phyloP scores from a whole-genome alignment of 2,888 invertebrate genomes.

The Myopa testacea region DNA sequence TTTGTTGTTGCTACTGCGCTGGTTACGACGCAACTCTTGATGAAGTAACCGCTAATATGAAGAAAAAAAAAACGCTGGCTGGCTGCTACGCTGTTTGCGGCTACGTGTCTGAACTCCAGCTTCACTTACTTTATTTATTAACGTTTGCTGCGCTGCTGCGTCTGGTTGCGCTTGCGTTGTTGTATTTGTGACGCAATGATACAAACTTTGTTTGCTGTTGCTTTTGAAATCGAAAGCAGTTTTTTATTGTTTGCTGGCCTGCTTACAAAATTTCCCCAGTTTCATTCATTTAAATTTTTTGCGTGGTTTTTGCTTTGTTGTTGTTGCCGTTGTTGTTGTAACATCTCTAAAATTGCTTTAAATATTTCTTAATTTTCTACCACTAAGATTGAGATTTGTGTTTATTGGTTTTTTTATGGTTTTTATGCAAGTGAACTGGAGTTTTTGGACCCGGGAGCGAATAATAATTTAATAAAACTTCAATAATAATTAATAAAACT shows the following conservation, averaged over 20 bases:
- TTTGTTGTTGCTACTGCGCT: background rate
- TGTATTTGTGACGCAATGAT: conserved; percentile 57
- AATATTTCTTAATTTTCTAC: too few species aligned
- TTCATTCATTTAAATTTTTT: background rate
- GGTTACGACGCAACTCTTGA: background rate
- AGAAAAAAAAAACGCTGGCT: too few species aligned
- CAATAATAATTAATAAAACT: too few species aligned
- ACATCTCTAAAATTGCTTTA: too few species aligned
- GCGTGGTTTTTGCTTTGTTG: background rate
- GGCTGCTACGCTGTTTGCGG: too few species aligned
- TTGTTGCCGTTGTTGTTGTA: background rate
- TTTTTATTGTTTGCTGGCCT: conserved; percentile 3
- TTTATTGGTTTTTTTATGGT: too few species aligned
- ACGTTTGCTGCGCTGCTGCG: background rate
- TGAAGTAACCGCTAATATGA: background rate
- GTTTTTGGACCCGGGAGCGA: too few species aligned
- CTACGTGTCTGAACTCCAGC: too few species aligned
- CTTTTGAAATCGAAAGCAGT: conserved; percentile 47
- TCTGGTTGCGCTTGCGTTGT: conserved; percentile 19
- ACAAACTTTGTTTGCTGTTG: conserved; percentile 29
- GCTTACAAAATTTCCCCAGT: conserved; percentile 16
- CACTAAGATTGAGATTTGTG: too few species aligned
- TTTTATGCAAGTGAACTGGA: too few species aligned
- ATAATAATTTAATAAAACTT: too few species aligned
- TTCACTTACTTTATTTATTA: background rate